Conservation (phyloP, 2,113 vertebrate species). For the Rynchops niger region DNA sequence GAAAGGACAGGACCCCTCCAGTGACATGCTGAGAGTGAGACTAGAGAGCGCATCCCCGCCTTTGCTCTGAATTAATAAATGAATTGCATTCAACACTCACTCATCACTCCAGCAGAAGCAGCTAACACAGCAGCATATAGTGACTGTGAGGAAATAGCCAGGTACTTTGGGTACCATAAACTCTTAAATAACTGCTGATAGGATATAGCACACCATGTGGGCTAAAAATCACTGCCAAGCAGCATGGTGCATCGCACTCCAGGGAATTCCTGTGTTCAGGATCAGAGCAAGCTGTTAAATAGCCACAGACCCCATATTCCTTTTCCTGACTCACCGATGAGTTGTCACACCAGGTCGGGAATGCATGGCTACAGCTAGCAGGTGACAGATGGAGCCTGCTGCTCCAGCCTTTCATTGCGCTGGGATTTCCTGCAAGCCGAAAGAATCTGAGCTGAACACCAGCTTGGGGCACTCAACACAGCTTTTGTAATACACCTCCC, state of each 20-base stretch:
- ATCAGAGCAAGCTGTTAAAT: not conserved
- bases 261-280: not conserved
- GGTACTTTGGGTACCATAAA: not conserved
- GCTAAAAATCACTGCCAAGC: not conserved
- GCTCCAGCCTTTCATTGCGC: not conserved
- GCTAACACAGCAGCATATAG: not conserved
- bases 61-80: not conserved
- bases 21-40: not conserved
- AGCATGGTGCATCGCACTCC: not conserved
- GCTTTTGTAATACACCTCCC: not conserved
- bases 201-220: not conserved
- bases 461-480: not conserved
- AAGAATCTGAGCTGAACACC: not conserved
- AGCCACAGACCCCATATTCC: accelerated
- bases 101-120: not conserved
- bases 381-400: constrained; percentile 3
- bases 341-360: not conserved
- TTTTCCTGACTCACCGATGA: not conserved
- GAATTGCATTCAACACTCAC: not conserved
- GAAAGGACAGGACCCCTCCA: not conserved
- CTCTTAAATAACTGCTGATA: not conserved
- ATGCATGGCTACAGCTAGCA: not conserved
- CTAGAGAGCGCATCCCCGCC: not conserved
- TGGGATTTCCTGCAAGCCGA: not conserved
- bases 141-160: not conserved